Conservation (phyloP, 2,113 vertebrate species). For the Neolamprologus kungweensis region DNA sequence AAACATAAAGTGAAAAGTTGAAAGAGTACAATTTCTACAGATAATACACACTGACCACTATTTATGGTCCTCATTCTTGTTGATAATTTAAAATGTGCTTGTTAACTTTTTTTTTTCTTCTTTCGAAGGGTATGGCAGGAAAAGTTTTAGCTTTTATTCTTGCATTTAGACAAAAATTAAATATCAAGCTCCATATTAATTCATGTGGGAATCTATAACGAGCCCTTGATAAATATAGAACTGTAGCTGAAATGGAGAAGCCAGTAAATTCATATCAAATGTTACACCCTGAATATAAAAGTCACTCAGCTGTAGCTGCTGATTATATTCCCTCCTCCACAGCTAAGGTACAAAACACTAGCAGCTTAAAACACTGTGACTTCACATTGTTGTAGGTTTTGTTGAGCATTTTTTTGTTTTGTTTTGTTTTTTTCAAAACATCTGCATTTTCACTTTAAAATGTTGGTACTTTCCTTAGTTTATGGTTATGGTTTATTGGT, state of each 20-base stretch:
- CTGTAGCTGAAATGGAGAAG: not conserved
- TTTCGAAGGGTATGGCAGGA: no score
- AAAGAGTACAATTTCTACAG: not conserved
- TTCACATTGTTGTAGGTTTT: not conserved
- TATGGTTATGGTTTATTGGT: not conserved
- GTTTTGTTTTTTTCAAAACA: not conserved
- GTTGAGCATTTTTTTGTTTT: not conserved
- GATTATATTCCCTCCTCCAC: not conserved
- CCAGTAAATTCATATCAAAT: not conserved
- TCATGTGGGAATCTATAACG: not conserved
- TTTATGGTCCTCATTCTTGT: not conserved
- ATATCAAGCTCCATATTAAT: not conserved
- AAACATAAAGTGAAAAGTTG: not conserved
- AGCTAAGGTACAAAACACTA: not conserved
- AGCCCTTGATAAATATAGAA: not conserved
- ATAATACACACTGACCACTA: not conserved
- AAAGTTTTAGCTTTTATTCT: not conserved
- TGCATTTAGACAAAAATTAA: not conserved
- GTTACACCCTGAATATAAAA: not conserved
- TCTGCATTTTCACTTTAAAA: not conserved
- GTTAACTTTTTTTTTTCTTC: not conserved
- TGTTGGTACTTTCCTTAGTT: not conserved
- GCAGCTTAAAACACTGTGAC: not conserved
- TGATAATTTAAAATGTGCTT: not conserved
- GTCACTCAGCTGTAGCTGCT: not conserved